Percentiles rank a stretch among this genome's conserved stretches.
Conservation (phyloP, 2,797 vertebrate species). For the Choloepus didactylus region DNA sequence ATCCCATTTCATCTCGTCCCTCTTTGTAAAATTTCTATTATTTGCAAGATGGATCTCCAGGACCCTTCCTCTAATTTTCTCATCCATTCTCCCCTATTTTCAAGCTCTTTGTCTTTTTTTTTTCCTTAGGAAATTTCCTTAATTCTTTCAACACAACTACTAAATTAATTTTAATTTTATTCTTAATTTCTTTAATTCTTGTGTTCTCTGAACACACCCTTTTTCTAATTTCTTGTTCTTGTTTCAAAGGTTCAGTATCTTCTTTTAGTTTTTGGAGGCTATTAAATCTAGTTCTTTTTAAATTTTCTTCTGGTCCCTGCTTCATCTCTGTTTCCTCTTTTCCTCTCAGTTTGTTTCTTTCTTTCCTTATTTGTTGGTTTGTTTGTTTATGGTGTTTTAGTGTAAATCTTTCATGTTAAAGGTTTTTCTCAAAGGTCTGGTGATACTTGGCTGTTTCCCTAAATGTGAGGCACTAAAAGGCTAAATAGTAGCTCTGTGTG, state of each 20-base stretch:
- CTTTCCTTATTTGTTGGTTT: not conserved
- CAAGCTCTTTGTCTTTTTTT: not conserved
- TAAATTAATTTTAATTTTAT: constrained; percentile 6
- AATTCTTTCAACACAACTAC: not conserved
- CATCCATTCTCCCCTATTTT: constrained; percentile 14
- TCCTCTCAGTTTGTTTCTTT: constrained; percentile 3
- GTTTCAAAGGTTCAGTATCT: not conserved
- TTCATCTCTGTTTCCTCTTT: not conserved
- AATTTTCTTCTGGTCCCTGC: not conserved
- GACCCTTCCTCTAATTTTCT: not conserved
- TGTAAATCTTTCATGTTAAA: not conserved
- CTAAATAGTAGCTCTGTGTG: not conserved
- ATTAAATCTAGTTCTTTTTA: constrained; percentile 23
- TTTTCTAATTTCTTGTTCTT: constrained; percentile 52
- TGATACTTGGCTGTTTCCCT: not conserved
- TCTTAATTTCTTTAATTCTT: not conserved
- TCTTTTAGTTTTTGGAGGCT: constrained; percentile 1
- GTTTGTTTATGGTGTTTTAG: not conserved
- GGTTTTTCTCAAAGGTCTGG: not conserved
- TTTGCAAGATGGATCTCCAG: not conserved
- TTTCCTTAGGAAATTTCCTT: not conserved
- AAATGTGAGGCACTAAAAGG: not conserved
- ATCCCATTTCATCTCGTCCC: not conserved
- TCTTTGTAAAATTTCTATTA: not conserved
- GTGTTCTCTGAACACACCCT: not conserved